These are phyloP conservation scores for Centroberyx gerrardi DNA, from an alignment of 2,797 vertebrate species.

Conservation along the genomic window DNA sequence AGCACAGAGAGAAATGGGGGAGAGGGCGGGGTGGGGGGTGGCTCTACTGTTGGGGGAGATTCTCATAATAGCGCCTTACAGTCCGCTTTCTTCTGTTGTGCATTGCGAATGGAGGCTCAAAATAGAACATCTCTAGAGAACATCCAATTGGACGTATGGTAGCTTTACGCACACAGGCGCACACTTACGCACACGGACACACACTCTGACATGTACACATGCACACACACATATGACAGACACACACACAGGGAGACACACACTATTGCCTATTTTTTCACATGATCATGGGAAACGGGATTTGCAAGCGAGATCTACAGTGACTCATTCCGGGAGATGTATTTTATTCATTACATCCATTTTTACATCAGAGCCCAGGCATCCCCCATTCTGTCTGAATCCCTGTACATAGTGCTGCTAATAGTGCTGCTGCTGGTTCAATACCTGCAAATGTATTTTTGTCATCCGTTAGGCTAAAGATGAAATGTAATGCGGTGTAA, in stretches of 20 bases:
- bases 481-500: constrained; percentile 31
- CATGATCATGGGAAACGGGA: constrained; percentile 30
- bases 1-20: constrained; percentile 9
- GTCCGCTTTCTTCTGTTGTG: constrained; percentile 68
- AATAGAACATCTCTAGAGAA: constrained; percentile 75
- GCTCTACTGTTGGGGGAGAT: constrained; percentile 54
- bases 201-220: too few species aligned
- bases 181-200: background rate
- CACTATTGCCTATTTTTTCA: constrained; percentile 15
- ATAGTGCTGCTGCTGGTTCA: constrained; percentile 7
- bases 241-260: background rate
- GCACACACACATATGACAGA: constrained; percentile 5
- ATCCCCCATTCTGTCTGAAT: constrained; percentile 18
- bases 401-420: constrained; percentile 10
- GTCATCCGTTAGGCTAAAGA: constrained; percentile 1
- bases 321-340: constrained; percentile 32
- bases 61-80: constrained; percentile 61
- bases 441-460: constrained; percentile 17
- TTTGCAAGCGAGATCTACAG: constrained; percentile 27
- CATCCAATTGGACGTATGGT: constrained; percentile 24
- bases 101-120: constrained; percentile 59
- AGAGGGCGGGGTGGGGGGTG: background rate
- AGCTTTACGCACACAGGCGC: constrained; percentile 23
- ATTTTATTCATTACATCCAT: constrained; percentile 41
- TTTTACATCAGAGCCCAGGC: constrained; percentile 37